Evolutionary conservation across 2,888 invertebrate species (phyloP), one percentile per base, ranked within the genome.

Genomic region (Drosophila demipolita): DNA sequence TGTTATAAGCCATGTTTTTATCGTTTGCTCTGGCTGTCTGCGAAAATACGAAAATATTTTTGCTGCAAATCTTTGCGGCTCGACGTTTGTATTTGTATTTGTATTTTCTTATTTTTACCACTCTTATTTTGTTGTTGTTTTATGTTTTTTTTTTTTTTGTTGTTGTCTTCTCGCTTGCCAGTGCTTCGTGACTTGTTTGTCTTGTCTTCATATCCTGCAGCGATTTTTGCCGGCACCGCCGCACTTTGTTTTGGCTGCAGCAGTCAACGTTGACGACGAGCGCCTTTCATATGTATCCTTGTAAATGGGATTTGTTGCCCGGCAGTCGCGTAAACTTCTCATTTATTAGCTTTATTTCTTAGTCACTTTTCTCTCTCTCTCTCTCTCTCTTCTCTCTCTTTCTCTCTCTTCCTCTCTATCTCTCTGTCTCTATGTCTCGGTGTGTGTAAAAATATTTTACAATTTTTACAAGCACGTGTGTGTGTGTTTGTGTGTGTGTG

Each of bases 141-240:
- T 67, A 53, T 38, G 15, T 29, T 59, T 4, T 17, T 38, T 45
- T 62, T 53, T 50, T 64, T 63, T 1, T 23, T 23, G 23, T 63
- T 52, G 61, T 64, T 78, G 67, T 29, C 62, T 61, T 35, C 58
- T 69, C 68, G 68, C 49, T 58, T 67, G 50, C 29, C 73, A 53
- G 55, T 45, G 75, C 65, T 81, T 86, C 89, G 87, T 86, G 84
- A 85, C 84, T 85, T 85, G 85, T 89, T 89, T 85, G 90, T 75
- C 85, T 89, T 85, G 85, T 85, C 85, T 89, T 90, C 90, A 87
- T 85, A 89, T 87, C 85, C 90, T 87, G 90, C 90, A 87, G 90
- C 85, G 85, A 71, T 85, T 77, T 66, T 53, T 45, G 32, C 62
- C 38, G n/a, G 53, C 49, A 66, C 35, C 59, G 32, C 20, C 20